These are phyloP conservation scores for Malurus leucopterus DNA, from an alignment of 2,797 vertebrate species.

Conservation along the genomic window DNA sequence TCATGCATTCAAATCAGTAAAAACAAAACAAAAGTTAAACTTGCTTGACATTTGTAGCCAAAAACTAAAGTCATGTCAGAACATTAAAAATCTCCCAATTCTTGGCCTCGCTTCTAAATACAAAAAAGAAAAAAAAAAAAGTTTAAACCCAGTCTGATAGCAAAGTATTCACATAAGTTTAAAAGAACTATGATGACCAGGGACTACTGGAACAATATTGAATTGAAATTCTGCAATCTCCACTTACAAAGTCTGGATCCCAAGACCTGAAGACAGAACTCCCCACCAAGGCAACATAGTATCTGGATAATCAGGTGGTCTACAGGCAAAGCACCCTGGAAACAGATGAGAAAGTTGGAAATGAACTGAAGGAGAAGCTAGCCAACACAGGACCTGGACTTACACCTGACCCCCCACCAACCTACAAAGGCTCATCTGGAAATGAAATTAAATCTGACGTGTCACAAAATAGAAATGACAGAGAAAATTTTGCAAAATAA, in stretches of 20 bases:
- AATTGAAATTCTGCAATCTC: neutral
- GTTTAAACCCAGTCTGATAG: neutral
- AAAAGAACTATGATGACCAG: neutral
- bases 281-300: neutral
- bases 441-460: accelerated
- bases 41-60: neutral
- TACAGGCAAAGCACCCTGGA: neutral
- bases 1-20: neutral
- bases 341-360: neutral
- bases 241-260: neutral
- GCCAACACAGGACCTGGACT: neutral
- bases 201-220: neutral
- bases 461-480: neutral
- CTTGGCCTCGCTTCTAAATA: neutral
- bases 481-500: neutral
- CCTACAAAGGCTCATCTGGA: neutral
- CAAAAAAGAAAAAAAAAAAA: neutral
- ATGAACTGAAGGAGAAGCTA: neutral
- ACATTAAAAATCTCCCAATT: neutral
- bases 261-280: neutral
- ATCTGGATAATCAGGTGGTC: neutral
- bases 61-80: neutral
- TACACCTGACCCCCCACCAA: neutral
- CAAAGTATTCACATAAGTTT: neutral
- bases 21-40: constrained; percentile 36